A percentile compares a stretch with the other conserved stretches of the same genome.
Evolutionary conservation across 2,113 vertebrate species (phyloP).

Genomic region (Cinclus mexicanus): DNA sequence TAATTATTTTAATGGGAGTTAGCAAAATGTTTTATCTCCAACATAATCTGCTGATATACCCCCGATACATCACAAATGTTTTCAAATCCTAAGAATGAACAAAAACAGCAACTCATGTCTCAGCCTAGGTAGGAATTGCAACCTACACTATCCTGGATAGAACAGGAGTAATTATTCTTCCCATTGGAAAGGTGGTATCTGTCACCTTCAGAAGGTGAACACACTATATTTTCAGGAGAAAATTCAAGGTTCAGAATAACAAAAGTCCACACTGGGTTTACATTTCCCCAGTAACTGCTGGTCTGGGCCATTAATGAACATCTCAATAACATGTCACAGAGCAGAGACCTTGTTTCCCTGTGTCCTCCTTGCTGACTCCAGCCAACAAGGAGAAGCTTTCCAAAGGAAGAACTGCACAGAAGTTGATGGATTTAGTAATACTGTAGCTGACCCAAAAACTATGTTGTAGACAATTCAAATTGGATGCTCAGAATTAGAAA

Average conservation of each 20-base stretch:
- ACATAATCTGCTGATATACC: neutral
- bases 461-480: neutral
- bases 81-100: neutral
- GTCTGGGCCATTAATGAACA: neutral
- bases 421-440: neutral
- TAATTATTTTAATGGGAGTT: neutral
- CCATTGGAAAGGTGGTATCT: neutral
- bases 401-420: neutral
- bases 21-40: neutral
- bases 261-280: neutral
- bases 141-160: neutral
- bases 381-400: neutral
- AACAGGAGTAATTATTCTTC: neutral
- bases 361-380: neutral
- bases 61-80: neutral
- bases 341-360: neutral
- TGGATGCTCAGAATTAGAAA: neutral
- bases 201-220: neutral
- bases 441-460: neutral
- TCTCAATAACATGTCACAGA: neutral
- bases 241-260: neutral
- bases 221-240: neutral
- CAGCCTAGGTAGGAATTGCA: neutral
- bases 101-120: neutral
- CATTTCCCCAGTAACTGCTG: rapidly evolving